Conservation (phyloP, 2,797 vertebrate genomes). For the Pyrocephalus nanus region DNA sequence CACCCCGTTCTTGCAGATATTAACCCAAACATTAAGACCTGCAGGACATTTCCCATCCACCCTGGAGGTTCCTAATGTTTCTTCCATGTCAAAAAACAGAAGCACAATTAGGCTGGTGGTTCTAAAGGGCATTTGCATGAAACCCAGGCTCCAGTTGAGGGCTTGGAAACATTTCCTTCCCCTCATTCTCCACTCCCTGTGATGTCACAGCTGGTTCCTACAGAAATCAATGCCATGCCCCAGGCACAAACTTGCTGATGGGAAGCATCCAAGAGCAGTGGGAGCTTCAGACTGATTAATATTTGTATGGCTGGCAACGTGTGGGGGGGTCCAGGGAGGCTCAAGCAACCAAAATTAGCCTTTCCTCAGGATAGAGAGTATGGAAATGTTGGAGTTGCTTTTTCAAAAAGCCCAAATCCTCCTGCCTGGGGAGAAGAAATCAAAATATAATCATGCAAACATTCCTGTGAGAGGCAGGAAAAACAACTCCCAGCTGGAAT, state of each 20-base stretch:
- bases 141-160: neutral
- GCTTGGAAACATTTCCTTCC: neutral
- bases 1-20: neutral
- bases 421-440: neutral
- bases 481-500: neutral
- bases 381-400: neutral
- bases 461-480: neutral
- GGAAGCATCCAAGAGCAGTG: neutral
- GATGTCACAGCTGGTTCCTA: neutral
- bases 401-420: neutral
- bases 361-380: neutral
- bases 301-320: neutral
- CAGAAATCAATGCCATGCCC: neutral
- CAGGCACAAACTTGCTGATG: neutral
- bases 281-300: neutral
- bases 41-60: neutral
- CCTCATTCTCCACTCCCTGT: neutral
- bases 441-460: neutral
- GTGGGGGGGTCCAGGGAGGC: neutral
- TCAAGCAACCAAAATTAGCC: neutral
- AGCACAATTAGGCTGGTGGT: accelerated
- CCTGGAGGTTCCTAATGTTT: neutral
- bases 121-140: neutral
- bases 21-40: neutral
- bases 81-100: neutral